phyloP scores from a whole-genome alignment of 2,888 invertebrate genomes.

The Pterostichus niger region DNA sequence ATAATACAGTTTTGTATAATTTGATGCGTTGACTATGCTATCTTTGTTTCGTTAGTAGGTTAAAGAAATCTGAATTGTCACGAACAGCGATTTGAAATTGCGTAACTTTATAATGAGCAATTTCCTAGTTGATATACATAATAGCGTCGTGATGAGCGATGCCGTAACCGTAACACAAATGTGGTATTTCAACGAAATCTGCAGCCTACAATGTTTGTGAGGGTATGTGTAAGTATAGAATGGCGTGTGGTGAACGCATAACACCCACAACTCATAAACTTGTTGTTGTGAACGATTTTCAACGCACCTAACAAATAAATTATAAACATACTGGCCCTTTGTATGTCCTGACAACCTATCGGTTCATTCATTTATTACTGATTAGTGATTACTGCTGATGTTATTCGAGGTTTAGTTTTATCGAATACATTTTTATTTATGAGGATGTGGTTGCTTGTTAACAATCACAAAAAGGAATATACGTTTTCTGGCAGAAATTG shows the following conservation, averaged over 20 bases:
- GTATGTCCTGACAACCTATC: background rate
- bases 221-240: background rate
- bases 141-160: too few species aligned
- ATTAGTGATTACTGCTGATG: too few species aligned
- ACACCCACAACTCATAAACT: constrained; percentile 6
- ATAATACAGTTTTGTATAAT: too few species aligned
- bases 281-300: constrained; percentile 26
- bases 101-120: constrained; percentile 15
- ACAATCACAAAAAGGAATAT: too few species aligned
- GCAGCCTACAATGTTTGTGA: too few species aligned
- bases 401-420: too few species aligned
- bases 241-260: background rate
- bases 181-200: background rate
- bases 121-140: background rate
- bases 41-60: background rate
- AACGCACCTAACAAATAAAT: constrained; percentile 23
- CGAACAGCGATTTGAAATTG: constrained; percentile 2
- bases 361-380: too few species aligned
- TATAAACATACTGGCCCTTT: background rate
- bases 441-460: too few species aligned
- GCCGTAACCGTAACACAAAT: too few species aligned
- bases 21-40: too few species aligned
- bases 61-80: constrained; percentile 16
- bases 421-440: too few species aligned
- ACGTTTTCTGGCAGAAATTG: too few species aligned